Evolutionary conservation across 2,113 vertebrate genomes (phyloP).

Genomic region (Cheilinus undulatus): DNA sequence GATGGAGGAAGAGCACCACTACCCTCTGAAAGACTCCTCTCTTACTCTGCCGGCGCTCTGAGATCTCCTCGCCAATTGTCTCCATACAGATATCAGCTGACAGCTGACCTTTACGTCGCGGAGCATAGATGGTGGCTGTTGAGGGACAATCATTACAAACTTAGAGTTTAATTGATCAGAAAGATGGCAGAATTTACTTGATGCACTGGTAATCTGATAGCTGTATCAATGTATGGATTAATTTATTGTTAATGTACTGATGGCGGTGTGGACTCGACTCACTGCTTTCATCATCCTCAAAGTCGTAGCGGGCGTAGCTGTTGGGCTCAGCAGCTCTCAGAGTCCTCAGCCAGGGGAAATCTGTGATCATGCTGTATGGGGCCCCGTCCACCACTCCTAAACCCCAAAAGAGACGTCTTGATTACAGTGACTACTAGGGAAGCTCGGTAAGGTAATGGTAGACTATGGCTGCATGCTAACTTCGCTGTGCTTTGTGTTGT

Average conservation of each 20-base stretch:
- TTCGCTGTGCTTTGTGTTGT: too few species aligned
- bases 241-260: too few species aligned
- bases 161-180: background rate
- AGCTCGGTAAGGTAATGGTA: too few species aligned
- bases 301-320: constrained; percentile 95
- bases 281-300: constrained; percentile 98
- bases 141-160: background rate
- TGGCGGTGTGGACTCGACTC: constrained; percentile 73
- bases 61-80: constrained; percentile 98
- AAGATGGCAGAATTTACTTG: background rate
- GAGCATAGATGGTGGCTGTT: constrained; percentile 96
- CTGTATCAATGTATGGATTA: too few species aligned
- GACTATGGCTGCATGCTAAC: too few species aligned
- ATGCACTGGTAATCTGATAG: too few species aligned
- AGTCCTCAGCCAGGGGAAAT: constrained; percentile 97
- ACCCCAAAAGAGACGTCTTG: rapidly evolving
- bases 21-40: constrained; percentile 94
- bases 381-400: constrained; percentile 94
- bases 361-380: constrained; percentile 97
- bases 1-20: constrained; percentile 97
- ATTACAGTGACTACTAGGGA: too few species aligned
- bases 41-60: constrained; percentile 92
- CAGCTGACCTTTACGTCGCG: constrained; percentile 95
- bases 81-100: constrained; percentile 99
- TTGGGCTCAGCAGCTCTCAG: constrained; percentile 95